Evolutionary conservation across 2,113 vertebrate species (phyloP).

Genomic region (Etia nguti): DNA sequence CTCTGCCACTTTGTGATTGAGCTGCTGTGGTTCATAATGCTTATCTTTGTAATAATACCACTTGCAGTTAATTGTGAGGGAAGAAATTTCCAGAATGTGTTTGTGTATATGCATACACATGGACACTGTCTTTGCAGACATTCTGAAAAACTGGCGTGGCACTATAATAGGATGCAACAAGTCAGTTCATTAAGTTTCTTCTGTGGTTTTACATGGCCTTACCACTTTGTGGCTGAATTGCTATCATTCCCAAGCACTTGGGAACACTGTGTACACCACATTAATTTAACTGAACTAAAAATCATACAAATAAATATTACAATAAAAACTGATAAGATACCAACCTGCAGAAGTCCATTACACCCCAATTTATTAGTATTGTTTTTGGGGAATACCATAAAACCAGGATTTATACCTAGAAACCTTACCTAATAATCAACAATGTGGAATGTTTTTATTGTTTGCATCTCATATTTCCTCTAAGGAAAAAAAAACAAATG

Average conservation of each 20-base stretch:
- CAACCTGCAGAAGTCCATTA: neutral
- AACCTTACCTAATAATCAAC: neutral
- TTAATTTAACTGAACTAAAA: neutral
- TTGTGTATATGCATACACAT: neutral
- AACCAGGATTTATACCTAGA: neutral
- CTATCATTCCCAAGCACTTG: neutral
- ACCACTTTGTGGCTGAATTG: fast-evolving
- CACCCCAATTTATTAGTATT: neutral
- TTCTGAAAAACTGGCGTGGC: neutral
- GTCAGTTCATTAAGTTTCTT: neutral
- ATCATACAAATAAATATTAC: neutral
- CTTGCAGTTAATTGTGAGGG: neutral
- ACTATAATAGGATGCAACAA: neutral
- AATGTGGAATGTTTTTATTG: neutral
- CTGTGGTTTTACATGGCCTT: neutral
- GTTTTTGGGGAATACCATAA: neutral
- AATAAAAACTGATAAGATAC: neutral
- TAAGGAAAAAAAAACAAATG: neutral
- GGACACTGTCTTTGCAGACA: neutral
- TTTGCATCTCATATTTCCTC: neutral
- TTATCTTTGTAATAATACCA: neutral
- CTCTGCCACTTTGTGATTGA: neutral
- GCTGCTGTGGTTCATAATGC: neutral
- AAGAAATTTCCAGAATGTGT: neutral
- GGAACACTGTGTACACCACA: neutral